Percentiles rank a stretch among this genome's conserved stretches.
Evolutionary conservation across 2,113 vertebrate species (phyloP).

Genomic region (Ailuropoda melanoleuca): DNA sequence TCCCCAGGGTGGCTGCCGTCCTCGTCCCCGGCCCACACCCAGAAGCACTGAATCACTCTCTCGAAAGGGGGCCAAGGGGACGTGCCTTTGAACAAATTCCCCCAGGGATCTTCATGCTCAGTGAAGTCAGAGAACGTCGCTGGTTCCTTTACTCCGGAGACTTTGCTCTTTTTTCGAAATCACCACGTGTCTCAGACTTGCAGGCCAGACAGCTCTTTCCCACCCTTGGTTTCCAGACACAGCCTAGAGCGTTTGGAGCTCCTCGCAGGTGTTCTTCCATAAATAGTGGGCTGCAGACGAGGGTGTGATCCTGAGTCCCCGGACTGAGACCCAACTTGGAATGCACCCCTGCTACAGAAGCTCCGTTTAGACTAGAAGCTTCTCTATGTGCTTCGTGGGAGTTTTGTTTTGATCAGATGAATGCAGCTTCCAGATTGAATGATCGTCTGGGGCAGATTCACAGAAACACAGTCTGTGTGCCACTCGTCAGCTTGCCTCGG

Average conservation of each 20-base stretch:
- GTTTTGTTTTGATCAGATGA: slow-evolving; percentile 51
- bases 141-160: not conserved
- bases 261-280: not conserved
- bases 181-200: not conserved
- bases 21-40: not conserved
- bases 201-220: not conserved
- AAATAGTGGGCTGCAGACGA: slow-evolving; percentile 6
- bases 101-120: not conserved
- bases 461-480: slow-evolving; percentile 2
- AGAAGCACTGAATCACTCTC: not conserved
- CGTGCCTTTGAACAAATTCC: not conserved
- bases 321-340: not conserved
- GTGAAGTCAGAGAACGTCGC: not conserved
- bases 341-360: not conserved
- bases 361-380: slow-evolving; percentile 13
- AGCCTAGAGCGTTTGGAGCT: not conserved
- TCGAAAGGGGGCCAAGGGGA: not conserved
- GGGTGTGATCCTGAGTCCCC: not conserved
- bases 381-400: slow-evolving; percentile 31
- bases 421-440: slow-evolving; percentile 5
- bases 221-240: not conserved
- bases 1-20: not conserved
- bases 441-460: not conserved
- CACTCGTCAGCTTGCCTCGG: slow-evolving; percentile 20
- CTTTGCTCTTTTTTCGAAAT: not conserved